Evolutionary conservation across 2,113 vertebrate genomes (phyloP).

Genomic region (Epinephelus fuscoguttatus): DNA sequence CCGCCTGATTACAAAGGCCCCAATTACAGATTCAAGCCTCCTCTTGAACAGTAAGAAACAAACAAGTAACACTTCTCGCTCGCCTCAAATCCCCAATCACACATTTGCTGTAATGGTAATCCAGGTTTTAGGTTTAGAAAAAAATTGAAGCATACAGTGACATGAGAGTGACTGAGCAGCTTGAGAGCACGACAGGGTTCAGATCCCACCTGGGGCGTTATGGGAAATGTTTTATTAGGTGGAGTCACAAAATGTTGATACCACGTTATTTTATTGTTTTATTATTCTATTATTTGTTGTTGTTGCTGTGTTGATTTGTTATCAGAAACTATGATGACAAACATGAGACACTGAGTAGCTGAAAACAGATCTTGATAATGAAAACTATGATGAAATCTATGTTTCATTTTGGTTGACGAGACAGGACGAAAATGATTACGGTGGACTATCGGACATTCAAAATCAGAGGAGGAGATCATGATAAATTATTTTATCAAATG

Average conservation of each 20-base stretch:
- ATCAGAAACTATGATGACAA: too few species aligned
- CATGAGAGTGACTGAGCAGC: background rate
- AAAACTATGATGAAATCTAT: too few species aligned
- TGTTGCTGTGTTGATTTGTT: too few species aligned
- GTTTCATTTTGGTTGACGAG: too few species aligned
- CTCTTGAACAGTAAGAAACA: conserved; percentile 53
- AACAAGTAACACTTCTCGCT: conserved; percentile 43
- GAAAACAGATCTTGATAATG: too few species aligned
- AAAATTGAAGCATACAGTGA: conserved; percentile 3
- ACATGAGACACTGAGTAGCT: too few species aligned
- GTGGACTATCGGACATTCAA: too few species aligned
- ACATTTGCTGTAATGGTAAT: conserved; percentile 40
- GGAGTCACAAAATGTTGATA: background rate
- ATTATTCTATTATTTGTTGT: too few species aligned
- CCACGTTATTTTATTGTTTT: too few species aligned
- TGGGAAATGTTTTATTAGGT: background rate
- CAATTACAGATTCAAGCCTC: conserved; percentile 40
- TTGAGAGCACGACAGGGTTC: background rate
- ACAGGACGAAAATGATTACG: too few species aligned
- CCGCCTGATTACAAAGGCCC: conserved; percentile 57
- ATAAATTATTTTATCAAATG: too few species aligned
- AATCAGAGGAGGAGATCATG: too few species aligned
- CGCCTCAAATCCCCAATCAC: conserved; percentile 33
- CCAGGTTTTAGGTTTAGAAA: conserved; percentile 22
- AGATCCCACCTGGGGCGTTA: conserved; percentile 1